Evolutionary conservation across 1,140 invertebrate species (phyloP).

Genomic region (Vanessa tameamea): DNA sequence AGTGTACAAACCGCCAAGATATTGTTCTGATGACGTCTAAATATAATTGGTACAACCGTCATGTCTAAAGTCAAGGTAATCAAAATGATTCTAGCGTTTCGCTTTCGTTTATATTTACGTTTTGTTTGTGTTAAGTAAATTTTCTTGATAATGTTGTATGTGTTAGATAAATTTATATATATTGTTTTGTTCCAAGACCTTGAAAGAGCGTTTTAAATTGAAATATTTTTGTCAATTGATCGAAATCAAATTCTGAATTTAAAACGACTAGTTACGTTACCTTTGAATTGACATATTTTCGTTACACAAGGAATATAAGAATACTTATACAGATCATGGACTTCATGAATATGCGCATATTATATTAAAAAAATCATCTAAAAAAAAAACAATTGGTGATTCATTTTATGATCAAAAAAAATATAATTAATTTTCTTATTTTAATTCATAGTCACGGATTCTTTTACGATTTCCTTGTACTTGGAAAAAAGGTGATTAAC

Average conservation of each 20-base stretch:
- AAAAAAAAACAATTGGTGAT: too few relatives aligned
- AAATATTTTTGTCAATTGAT: conserved; percentile 7
- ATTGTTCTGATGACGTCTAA: conserved; percentile 40
- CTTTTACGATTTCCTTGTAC: too few relatives aligned
- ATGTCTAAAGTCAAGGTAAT: conserved; percentile 73
- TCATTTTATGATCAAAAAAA: too few relatives aligned
- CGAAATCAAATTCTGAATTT: not conserved
- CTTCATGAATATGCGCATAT: too few relatives aligned
- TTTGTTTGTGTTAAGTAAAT: not conserved
- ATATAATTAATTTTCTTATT: too few relatives aligned
- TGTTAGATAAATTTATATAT: not conserved
- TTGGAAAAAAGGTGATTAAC: too few relatives aligned
- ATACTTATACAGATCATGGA: too few relatives aligned
- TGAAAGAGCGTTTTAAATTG: not conserved
- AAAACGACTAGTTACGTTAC: not conserved
- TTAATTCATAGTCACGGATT: too few relatives aligned
- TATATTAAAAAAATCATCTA: too few relatives aligned
- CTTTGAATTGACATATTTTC: too few relatives aligned
- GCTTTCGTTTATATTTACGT: conserved; percentile 29
- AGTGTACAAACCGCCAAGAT: conserved; percentile 18
- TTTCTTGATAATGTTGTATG: too few relatives aligned
- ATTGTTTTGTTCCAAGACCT: not conserved
- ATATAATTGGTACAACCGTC: conserved; percentile 54
- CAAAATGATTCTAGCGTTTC: conserved; percentile 35
- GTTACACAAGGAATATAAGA: too few relatives aligned